Conservation (phyloP, 2,797 vertebrate genomes). For the Danio aesculapii region DNA sequence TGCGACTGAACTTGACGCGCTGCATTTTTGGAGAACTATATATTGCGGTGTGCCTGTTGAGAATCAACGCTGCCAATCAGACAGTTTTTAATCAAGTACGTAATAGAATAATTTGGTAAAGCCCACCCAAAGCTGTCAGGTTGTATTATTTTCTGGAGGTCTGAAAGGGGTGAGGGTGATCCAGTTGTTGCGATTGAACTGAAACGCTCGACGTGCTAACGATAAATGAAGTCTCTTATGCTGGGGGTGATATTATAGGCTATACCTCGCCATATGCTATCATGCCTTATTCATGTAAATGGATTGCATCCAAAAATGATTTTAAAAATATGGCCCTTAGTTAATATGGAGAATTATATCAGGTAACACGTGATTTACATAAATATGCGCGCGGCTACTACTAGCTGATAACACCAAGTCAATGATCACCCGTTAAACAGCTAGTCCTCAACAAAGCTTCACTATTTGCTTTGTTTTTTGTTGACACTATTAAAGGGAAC, state of each 20-base stretch:
- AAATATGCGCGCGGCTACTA: conserved; percentile 41
- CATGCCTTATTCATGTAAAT: background rate
- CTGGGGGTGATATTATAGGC: conserved; percentile 51
- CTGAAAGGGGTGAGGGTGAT: background rate
- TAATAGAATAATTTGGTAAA: background rate
- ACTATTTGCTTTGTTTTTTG: conserved; percentile 20
- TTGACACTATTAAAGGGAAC: conserved; percentile 32
- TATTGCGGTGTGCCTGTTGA: too few relatives aligned
- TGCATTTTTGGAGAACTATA: background rate
- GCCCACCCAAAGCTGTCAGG: background rate
- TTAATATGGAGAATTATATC: background rate
- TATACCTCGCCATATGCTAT: conserved; percentile 67
- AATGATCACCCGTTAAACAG: background rate
- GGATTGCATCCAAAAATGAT: background rate
- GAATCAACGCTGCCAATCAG: background rate
- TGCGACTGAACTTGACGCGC: background rate
- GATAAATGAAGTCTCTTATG: conserved; percentile 52
- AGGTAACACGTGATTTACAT: background rate
- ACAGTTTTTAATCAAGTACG: background rate
- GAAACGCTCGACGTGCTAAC: conserved; percentile 7
- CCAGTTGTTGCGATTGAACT: background rate
- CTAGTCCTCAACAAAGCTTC: conserved; percentile 15
- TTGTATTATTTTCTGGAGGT: background rate
- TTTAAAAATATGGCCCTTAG: too few relatives aligned
- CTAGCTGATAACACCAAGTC: background rate